A percentile compares a stretch with the other conserved stretches of the same genome.
Conservation (phyloP, 1,140 invertebrate species). For the Lepidotrigona ventralis region DNA sequence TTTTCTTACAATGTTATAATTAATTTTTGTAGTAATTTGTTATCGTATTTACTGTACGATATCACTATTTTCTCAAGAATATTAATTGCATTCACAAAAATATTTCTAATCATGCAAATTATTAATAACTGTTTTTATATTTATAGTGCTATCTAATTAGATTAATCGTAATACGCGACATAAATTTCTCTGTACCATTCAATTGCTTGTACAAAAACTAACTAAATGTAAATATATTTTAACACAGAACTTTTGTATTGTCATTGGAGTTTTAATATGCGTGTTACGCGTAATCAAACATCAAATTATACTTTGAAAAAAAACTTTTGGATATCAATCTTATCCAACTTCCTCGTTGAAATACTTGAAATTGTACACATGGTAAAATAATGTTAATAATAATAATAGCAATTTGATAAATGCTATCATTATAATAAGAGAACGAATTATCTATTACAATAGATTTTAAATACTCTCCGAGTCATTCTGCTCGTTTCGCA, state of each 20-base stretch:
- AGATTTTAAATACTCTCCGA: not conserved
- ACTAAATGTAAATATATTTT: conserved; percentile 34
- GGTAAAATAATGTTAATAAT: not conserved
- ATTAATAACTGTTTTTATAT: not conserved
- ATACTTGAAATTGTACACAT: not conserved
- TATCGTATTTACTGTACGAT: not conserved
- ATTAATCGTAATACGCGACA: not conserved
- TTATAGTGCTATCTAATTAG: not conserved
- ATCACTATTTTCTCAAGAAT: not conserved
- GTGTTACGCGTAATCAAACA: not conserved
- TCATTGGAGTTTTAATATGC: conserved; percentile 18
- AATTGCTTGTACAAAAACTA: conserved; percentile 56
- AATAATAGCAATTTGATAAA: not conserved
- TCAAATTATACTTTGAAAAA: not conserved
- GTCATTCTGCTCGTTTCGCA: not conserved
- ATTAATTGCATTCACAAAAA: not conserved
- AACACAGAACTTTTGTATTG: not conserved
- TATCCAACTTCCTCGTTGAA: not conserved
- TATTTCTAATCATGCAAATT: not conserved
- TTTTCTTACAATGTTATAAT: not conserved
- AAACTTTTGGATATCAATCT: not conserved
- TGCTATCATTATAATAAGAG: not conserved
- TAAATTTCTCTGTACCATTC: not conserved
- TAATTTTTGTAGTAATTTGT: not conserved
- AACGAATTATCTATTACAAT: not conserved